A percentile compares a stretch with the other conserved stretches of the same genome.
Evolutionary conservation across 2,113 vertebrate genomes (phyloP).

Genomic region (Oostethus manadensis): DNA sequence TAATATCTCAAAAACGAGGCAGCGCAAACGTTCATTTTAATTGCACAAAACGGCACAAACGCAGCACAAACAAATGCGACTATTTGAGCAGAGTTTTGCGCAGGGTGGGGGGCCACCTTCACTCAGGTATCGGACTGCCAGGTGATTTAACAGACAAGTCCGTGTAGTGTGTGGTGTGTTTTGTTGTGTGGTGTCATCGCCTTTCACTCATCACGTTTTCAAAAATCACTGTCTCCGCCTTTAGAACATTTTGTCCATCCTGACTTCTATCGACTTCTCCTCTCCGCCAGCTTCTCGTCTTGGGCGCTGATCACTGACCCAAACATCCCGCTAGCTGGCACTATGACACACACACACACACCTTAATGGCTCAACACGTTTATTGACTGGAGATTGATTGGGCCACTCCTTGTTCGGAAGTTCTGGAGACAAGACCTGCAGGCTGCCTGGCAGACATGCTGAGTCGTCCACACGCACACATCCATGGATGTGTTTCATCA

Average conservation of each 20-base stretch:
- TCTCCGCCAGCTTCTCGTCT: conserved; percentile 30
- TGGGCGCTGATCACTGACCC: conserved; percentile 25
- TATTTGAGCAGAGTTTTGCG: too few relatives aligned
- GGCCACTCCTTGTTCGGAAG: conserved; percentile 61
- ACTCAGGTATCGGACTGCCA: too few relatives aligned
- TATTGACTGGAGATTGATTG: conserved; percentile 70
- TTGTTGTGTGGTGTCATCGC: conserved; percentile 34
- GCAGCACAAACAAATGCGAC: too few relatives aligned
- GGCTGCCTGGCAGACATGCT: conserved; percentile 59
- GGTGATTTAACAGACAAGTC: too few relatives aligned
- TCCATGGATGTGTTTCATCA: background rate
- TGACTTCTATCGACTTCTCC: conserved; percentile 45
- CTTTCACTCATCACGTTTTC: conserved; percentile 22
- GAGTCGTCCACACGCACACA: conserved; percentile 46
- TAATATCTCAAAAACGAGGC: too few relatives aligned
- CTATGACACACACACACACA: conserved; percentile 10
- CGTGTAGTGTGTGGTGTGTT: conserved; percentile 37
- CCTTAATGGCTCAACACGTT: conserved; percentile 38
- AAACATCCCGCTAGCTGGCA: conserved; percentile 40
- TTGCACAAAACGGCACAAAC: too few relatives aligned
- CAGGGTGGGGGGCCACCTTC: too few relatives aligned
- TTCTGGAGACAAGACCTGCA: conserved; percentile 56
- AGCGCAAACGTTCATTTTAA: too few relatives aligned
- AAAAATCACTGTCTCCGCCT: background rate
- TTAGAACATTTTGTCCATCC: conserved; percentile 45